A percentile compares a stretch with the other conserved stretches of the same genome.
Conservation (phyloP, 2,888 invertebrate species). For the Masnerella sp. region DNA sequence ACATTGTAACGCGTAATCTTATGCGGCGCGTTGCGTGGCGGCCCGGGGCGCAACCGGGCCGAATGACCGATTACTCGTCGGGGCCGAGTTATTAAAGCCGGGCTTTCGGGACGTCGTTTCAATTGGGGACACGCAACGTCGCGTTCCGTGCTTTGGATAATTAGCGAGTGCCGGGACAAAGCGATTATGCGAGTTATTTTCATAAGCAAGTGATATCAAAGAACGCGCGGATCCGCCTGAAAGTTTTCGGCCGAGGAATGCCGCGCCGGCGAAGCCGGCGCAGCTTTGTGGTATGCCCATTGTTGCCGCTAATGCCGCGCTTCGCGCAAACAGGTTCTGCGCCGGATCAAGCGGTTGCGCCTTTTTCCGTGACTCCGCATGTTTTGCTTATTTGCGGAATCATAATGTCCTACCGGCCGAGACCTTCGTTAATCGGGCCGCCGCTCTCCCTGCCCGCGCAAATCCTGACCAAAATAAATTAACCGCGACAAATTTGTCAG, state of each 20-base stretch:
- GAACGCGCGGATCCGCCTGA: constrained; percentile 37
- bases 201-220: constrained; percentile 52
- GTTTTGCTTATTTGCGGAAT: constrained; percentile 47
- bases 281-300: constrained; percentile 56
- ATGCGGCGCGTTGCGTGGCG: constrained; percentile 34
- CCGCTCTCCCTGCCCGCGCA: neutral
- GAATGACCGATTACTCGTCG: no score
- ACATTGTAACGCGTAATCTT: constrained; percentile 51
- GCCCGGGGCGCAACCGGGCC: constrained; percentile 42
- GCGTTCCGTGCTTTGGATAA: constrained; percentile 40
- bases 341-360: constrained; percentile 30
- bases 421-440: neutral
- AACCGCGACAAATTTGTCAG: constrained; percentile 47
- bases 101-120: constrained; percentile 51
- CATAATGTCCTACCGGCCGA: constrained; percentile 29
- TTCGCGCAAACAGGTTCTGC: constrained; percentile 49
- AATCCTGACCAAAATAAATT: constrained; percentile 37
- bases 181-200: constrained; percentile 55
- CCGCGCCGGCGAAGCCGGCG: constrained; percentile 15
- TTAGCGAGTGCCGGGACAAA: constrained; percentile 35
- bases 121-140: constrained; percentile 48
- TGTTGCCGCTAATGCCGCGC: constrained; percentile 44
- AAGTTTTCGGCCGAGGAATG: constrained; percentile 37
- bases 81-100: constrained; percentile 47
- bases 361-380: constrained; percentile 16